phyloP scores from a whole-genome alignment of 2,113 vertebrate species.

The Myrmophylax atrothorax region DNA sequence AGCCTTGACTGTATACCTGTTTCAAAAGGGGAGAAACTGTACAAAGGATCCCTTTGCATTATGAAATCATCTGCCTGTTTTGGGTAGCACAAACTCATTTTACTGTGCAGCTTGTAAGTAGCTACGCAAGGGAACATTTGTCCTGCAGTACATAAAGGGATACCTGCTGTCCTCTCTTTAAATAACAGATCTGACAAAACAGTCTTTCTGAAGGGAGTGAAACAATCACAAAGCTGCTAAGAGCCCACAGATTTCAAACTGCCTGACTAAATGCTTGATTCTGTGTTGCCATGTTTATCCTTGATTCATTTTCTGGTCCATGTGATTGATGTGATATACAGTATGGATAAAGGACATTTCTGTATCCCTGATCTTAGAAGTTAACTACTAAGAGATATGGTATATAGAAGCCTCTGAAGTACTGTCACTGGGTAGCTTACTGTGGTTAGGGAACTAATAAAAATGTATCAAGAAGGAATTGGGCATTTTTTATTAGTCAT shows the following conservation, averaged over 20 bases:
- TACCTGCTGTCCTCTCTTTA: not conserved
- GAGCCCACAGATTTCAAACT: not conserved
- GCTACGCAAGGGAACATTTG: not conserved
- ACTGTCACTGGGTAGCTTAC: not conserved
- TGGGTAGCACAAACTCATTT: not conserved
- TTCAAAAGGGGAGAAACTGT: not conserved
- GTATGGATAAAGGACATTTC: not conserved
- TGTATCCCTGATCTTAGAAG: not conserved
- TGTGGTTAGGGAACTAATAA: not conserved
- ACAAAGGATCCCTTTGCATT: not conserved
- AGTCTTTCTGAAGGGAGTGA: not conserved
- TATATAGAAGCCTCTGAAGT: not conserved
- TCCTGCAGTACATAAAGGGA: not conserved
- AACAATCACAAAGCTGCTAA: not conserved
- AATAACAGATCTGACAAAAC: not conserved
- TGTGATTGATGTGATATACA: not conserved
- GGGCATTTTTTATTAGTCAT: not conserved
- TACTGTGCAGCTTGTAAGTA: not conserved
- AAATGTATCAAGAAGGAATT: not conserved
- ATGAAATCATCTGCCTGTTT: not conserved
- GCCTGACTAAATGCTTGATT: not conserved
- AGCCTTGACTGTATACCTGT: not conserved
- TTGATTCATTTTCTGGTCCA: not conserved
- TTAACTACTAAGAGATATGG: not conserved
- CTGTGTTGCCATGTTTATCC: not conserved